Conservation (phyloP, 2,797 vertebrate genomes). For the Vultur gryphus region DNA sequence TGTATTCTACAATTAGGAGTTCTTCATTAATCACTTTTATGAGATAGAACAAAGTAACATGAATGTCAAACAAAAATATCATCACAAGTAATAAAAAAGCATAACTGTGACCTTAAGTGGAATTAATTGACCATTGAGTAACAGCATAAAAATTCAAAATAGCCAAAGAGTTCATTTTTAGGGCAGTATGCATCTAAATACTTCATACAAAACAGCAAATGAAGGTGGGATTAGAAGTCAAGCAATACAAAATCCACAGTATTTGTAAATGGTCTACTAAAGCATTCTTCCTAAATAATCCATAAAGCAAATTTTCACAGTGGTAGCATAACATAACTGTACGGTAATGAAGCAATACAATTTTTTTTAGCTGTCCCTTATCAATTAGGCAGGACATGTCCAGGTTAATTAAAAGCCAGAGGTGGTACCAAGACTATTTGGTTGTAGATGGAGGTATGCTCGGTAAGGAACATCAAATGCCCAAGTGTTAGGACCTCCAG, state of each 20-base stretch:
- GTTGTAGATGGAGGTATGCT: background rate
- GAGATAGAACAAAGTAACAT: background rate
- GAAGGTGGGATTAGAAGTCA: background rate
- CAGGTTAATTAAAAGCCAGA: background rate
- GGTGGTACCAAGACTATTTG: background rate
- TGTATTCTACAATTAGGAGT: background rate
- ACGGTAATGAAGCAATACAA: background rate
- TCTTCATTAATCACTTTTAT: slow-evolving; percentile 16
- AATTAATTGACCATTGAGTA: slow-evolving; percentile 7
- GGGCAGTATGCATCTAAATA: background rate
- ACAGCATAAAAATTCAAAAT: background rate
- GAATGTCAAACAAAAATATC: slow-evolving; percentile 32
- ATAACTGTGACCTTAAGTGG: background rate
- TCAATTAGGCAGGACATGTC: background rate
- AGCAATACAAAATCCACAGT: background rate
- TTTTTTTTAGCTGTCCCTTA: background rate
- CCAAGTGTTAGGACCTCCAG: background rate
- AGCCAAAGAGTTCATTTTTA: slow-evolving; percentile 14
- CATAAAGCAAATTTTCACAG: background rate
- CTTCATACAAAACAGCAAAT: background rate
- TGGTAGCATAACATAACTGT: background rate
- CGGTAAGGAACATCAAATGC: background rate
- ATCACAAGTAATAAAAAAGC: background rate
- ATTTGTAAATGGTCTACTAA: background rate
- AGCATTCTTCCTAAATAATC: background rate